phyloP scores from a whole-genome alignment of 2,797 vertebrate species.

The Synaphobranchus kaupii region DNA sequence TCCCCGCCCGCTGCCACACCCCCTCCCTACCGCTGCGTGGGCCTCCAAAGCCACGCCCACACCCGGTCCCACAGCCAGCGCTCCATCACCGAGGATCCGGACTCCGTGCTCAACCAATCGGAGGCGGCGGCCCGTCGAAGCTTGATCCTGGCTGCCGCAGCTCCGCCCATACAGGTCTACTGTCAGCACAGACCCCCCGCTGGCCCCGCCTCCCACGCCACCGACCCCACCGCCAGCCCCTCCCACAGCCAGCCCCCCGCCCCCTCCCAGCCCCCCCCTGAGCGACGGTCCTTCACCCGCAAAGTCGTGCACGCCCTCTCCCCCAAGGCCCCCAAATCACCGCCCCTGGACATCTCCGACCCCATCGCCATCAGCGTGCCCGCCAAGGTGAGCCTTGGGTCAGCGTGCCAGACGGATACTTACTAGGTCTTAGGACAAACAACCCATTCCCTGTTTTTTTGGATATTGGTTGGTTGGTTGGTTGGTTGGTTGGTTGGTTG shows the following conservation, averaged over 20 bases:
- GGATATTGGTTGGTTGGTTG: neutral
- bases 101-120: conserved; percentile 64
- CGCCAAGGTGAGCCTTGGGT: conserved; percentile 54
- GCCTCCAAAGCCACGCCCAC: conserved; percentile 54
- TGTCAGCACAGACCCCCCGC: conserved; percentile 55
- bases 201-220: conserved; percentile 42
- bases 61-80: conserved; percentile 55
- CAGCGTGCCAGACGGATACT: too few relatives aligned
- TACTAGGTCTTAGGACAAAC: too few relatives aligned
- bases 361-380: conserved; percentile 74
- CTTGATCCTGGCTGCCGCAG: conserved; percentile 57
- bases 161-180: conserved; percentile 56
- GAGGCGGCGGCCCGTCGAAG: conserved; percentile 58
- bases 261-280: conserved; percentile 47
- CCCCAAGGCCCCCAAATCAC: conserved; percentile 56
- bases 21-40: conserved; percentile 71
- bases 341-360: conserved; percentile 71
- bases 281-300: conserved; percentile 61
- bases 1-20: conserved; percentile 56
- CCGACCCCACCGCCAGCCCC: conserved; percentile 47
- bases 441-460: neutral
- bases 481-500: too few relatives aligned
- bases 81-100: conserved; percentile 61
- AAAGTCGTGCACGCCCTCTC: conserved; percentile 60
- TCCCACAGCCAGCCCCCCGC: conserved; percentile 54